These are phyloP conservation scores for Tetheella fluctuosa DNA, from an alignment of 2,888 invertebrate genomes.

Conservation along the genomic window DNA sequence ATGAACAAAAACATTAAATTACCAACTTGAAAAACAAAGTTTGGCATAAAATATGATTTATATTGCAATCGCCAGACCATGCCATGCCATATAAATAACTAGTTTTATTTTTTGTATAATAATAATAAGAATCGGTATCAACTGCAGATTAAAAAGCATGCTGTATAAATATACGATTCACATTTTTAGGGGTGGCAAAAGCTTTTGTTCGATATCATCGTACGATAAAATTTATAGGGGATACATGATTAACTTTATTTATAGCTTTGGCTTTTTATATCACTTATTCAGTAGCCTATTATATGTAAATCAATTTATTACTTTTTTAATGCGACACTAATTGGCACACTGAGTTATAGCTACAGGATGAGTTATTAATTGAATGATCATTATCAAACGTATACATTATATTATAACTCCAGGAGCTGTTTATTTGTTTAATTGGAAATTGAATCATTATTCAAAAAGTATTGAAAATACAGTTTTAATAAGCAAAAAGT, in stretches of 20 bases:
- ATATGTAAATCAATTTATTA: constrained; percentile 30
- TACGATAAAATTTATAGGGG: constrained; percentile 25
- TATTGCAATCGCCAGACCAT: neutral
- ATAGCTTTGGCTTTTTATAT: constrained; percentile 18
- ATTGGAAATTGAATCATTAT: neutral
- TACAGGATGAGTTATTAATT: constrained; percentile 23
- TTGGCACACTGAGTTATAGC: constrained; percentile 40
- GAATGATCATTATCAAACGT: neutral
- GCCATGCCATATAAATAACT: neutral
- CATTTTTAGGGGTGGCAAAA: constrained; percentile 28
- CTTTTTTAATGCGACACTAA: constrained; percentile 33
- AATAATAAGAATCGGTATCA: neutral
- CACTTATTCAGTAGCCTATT: constrained; percentile 24
- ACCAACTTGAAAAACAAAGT: no score
- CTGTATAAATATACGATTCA: constrained; percentile 31
- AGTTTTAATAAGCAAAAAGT: neutral
- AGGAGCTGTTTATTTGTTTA: neutral
- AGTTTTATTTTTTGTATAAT: neutral
- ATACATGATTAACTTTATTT: constrained; percentile 32
- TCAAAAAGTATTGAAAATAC: neutral
- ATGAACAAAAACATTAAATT: no score
- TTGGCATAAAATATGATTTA: neutral
- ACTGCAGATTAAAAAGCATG: constrained; percentile 15
- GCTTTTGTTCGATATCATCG: constrained; percentile 19
- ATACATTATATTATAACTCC: neutral